A percentile compares a stretch with the other conserved stretches of the same genome.
phyloP scores from a whole-genome alignment of 2,888 invertebrate species.

The Stegana nigrithorax region DNA sequence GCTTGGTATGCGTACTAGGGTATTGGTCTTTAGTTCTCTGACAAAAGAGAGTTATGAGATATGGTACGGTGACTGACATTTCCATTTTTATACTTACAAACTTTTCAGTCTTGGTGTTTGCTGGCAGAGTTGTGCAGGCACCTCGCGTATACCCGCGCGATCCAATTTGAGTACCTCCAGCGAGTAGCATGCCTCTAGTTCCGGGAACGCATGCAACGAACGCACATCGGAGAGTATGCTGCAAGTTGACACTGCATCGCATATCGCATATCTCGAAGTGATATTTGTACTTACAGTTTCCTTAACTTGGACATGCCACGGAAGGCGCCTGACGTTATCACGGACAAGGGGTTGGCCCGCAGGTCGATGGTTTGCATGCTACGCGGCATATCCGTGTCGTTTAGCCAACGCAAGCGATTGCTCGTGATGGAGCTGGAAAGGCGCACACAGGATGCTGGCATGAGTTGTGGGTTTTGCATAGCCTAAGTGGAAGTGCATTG shows the following conservation, averaged over 20 bases:
- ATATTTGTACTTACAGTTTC: conserved; percentile 78
- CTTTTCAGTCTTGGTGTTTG: conserved; percentile 84
- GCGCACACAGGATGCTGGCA: too few relatives aligned
- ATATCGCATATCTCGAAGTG: background rate
- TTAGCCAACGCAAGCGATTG: conserved; percentile 83
- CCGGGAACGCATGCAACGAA: conserved; percentile 83
- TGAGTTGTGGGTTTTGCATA: too few relatives aligned
- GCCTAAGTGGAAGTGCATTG: background rate
- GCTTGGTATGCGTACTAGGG: conserved; percentile 79
- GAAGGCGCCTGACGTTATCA: conserved; percentile 79
- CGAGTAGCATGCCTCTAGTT: conserved; percentile 82
- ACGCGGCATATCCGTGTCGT: conserved; percentile 77
- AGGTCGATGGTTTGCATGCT: conserved; percentile 83
- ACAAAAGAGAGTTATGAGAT: conserved; percentile 14
- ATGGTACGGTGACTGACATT: background rate
- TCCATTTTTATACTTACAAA: conserved; percentile 76
- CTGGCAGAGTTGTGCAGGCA: conserved; percentile 81
- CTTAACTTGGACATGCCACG: conserved; percentile 80
- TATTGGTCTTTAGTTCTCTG: conserved; percentile 90
- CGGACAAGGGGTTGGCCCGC: conserved; percentile 83
- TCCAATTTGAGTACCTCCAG: conserved; percentile 86
- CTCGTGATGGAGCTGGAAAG: conserved; percentile 80
- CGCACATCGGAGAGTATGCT: conserved; percentile 90
- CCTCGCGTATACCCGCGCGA: conserved; percentile 79
- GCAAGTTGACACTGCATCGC: conserved; percentile 9